phyloP scores from a whole-genome alignment of 2,888 invertebrate genomes.

The Protonemura montana region DNA sequence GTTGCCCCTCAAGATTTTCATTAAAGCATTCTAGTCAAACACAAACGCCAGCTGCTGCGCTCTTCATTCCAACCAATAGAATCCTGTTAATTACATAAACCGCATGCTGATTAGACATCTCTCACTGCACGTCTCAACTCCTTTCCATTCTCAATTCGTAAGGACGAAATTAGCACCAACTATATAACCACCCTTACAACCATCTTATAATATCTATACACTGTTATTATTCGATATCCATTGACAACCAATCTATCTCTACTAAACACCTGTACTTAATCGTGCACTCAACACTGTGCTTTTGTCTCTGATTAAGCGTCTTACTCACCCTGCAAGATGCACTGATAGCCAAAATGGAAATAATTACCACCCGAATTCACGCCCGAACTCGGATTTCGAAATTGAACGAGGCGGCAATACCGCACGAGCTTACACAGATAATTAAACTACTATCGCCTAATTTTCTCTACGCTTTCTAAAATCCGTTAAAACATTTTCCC shows the following conservation, averaged over 20 bases:
- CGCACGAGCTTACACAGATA: background rate
- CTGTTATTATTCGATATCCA: background rate
- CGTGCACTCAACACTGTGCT: background rate
- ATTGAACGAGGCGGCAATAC: background rate
- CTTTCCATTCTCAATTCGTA: background rate
- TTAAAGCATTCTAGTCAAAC: background rate
- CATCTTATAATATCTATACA: too few relatives aligned
- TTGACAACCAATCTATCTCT: background rate
- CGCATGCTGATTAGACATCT: slow-evolving; percentile 18
- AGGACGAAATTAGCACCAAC: background rate
- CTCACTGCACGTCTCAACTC: background rate
- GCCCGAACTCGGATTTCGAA: background rate
- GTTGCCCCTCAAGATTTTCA: slow-evolving; percentile 5
- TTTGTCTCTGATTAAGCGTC: background rate
- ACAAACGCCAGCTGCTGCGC: background rate
- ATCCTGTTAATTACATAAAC: slow-evolving; percentile 14
- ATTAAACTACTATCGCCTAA: background rate
- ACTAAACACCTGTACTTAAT: background rate
- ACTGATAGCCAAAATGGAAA: background rate
- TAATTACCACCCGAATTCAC: background rate
- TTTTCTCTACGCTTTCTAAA: background rate
- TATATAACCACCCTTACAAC: background rate
- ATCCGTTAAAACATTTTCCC: background rate
- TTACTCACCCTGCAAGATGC: background rate
- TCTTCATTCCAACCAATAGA: slow-evolving; percentile 25